These are phyloP conservation scores for Enchytraeus crypticus DNA, from an alignment of 2,888 invertebrate genomes.

Conservation along the genomic window DNA sequence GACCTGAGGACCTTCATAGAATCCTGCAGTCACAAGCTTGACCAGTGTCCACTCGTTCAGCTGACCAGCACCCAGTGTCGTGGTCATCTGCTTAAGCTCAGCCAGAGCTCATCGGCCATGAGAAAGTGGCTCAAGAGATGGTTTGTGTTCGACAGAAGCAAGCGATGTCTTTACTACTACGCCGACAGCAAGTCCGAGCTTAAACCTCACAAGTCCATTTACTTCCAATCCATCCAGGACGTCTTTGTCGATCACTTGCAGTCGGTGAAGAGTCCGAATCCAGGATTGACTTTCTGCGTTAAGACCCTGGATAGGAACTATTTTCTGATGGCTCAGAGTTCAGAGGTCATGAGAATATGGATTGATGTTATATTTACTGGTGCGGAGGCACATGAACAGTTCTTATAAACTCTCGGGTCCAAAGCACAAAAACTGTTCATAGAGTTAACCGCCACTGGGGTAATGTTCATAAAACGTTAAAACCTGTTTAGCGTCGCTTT, in stretches of 20 bases:
- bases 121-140: slow-evolving; percentile 84
- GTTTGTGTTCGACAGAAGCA: slow-evolving; percentile 89
- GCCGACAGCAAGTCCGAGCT: slow-evolving; percentile 4
- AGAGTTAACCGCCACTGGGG: too few relatives aligned
- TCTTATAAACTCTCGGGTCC: too few relatives aligned
- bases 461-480: too few relatives aligned
- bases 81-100: slow-evolving; percentile 79
- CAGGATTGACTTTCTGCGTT: slow-evolving; percentile 84
- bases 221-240: slow-evolving; percentile 79
- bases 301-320: slow-evolving; percentile 83
- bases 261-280: slow-evolving; percentile 79
- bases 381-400: slow-evolving; percentile 76
- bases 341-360: slow-evolving; percentile 92
- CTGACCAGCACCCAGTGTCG: slow-evolving; percentile 74
- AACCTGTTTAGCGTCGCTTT: too few relatives aligned
- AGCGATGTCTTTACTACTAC: slow-evolving; percentile 54
- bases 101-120: slow-evolving; percentile 53
- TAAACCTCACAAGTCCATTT: slow-evolving; percentile 25
- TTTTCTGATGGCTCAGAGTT: slow-evolving; percentile 82
- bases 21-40: slow-evolving; percentile 80
- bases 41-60: slow-evolving; percentile 71
- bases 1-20: slow-evolving; percentile 83
- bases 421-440: too few relatives aligned
- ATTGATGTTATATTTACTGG: slow-evolving; percentile 89
- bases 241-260: slow-evolving; percentile 92